Evolutionary conservation across 2,888 invertebrate genomes (phyloP).

Genomic region (Oeneis ivallda): DNA sequence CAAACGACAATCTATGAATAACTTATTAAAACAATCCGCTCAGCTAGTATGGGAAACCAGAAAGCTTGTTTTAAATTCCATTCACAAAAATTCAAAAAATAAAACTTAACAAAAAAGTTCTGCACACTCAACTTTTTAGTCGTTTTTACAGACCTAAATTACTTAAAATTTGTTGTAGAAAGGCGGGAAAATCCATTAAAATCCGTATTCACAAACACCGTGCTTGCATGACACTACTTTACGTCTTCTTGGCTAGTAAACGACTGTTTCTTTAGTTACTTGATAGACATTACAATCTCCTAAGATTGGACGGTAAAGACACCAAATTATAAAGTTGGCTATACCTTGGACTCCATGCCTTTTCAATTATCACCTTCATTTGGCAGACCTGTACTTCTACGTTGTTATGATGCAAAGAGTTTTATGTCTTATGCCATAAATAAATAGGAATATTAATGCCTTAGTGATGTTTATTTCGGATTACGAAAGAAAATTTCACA

Average conservation of each 20-base stretch:
- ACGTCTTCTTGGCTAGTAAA: conserved; percentile 46
- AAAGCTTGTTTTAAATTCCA: conserved; percentile 29
- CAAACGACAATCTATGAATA: conserved; percentile 26
- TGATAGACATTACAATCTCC: conserved; percentile 66
- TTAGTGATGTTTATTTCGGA: conserved; percentile 19
- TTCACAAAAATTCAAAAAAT: conserved; percentile 21
- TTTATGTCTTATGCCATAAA: conserved; percentile 36
- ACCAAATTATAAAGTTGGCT: conserved; percentile 54
- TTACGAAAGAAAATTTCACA: conserved; percentile 43
- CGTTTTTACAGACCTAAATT: background rate
- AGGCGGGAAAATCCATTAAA: conserved; percentile 38
- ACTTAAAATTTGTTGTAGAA: conserved; percentile 11
- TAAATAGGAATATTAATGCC: conserved; percentile 28
- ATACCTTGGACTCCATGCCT: background rate
- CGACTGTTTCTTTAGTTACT: conserved; percentile 49
- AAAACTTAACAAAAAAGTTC: conserved; percentile 5
- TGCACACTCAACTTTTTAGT: conserved; percentile 17
- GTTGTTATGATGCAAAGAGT: conserved; percentile 22
- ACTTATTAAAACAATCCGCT: conserved; percentile 29
- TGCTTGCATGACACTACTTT: conserved; percentile 55
- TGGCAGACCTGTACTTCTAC: conserved; percentile 8
- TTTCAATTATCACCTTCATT: background rate
- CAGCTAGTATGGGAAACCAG: conserved; percentile 24
- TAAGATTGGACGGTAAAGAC: conserved; percentile 58
- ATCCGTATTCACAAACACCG: conserved; percentile 37